Evolutionary conservation across 2,797 vertebrate species (phyloP).

Genomic region (Gallinago nigripennis): DNA sequence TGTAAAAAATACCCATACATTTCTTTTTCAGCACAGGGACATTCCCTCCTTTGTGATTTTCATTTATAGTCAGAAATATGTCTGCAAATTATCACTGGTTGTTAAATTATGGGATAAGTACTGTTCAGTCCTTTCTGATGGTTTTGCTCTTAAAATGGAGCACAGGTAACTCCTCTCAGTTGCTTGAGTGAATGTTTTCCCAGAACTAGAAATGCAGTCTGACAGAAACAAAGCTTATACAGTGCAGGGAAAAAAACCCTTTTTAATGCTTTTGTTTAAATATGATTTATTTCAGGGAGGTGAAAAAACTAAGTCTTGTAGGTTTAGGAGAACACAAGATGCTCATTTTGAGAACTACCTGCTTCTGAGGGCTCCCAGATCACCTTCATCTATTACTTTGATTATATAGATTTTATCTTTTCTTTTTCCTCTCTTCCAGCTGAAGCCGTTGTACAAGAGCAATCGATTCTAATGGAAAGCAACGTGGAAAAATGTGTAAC

Average conservation of each 20-base stretch:
- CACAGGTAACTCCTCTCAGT: not conserved
- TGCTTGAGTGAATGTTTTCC: not conserved
- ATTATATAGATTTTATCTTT: not conserved
- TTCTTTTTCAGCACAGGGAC: no score
- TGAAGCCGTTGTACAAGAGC: slow-evolving; percentile 74
- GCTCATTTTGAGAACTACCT: not conserved
- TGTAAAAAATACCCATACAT: not conserved
- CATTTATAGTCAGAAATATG: no score
- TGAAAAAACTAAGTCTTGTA: not conserved
- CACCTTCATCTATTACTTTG: not conserved
- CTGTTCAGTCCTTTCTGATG: not conserved
- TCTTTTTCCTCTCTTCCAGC: slow-evolving; percentile 49
- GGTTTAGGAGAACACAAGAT: not conserved
- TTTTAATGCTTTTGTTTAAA: not conserved
- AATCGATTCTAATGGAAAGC: slow-evolving; percentile 48
- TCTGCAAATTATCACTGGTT: not conserved
- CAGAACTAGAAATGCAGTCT: not conserved
- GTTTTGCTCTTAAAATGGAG: not conserved
- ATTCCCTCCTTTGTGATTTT: no score
- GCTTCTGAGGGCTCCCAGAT: not conserved
- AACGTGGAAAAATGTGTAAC: slow-evolving; percentile 43
- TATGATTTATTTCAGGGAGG: not conserved
- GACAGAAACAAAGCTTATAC: not conserved
- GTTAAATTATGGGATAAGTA: not conserved
- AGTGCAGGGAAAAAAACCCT: rapidly evolving